A percentile compares a stretch with the other conserved stretches of the same genome.
These are phyloP conservation scores for Slavum lentiscoides DNA, from an alignment of 2,888 invertebrate species.

Conservation along the genomic window DNA sequence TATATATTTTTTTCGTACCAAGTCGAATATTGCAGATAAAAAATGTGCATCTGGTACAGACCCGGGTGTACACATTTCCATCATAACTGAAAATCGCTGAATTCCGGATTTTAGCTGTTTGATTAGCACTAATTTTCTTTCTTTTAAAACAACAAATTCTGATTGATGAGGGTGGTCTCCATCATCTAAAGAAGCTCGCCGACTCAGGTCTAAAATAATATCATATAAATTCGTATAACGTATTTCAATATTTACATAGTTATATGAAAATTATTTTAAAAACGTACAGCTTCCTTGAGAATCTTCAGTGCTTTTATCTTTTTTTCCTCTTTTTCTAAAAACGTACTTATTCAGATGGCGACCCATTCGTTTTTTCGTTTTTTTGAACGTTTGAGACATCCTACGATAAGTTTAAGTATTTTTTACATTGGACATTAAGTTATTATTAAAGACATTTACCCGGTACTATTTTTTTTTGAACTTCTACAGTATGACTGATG, in stretches of 20 bases:
- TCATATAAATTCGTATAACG: background rate
- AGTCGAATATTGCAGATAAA: conserved; percentile 88
- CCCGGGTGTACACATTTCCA: conserved; percentile 95
- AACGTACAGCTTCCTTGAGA: conserved; percentile 74
- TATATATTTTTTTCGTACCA: conserved; percentile 67
- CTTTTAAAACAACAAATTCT: conserved; percentile 85
- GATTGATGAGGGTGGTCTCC: conserved; percentile 80
- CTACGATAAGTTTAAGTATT: conserved; percentile 58
- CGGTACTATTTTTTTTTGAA: conserved; percentile 57
- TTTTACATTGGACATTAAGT: background rate
- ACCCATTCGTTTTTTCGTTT: conserved; percentile 86
- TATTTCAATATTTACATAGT: background rate
- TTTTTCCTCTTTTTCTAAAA: conserved; percentile 81
- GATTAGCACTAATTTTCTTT: conserved; percentile 80
- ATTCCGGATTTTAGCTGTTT: conserved; percentile 84
- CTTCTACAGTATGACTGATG: conserved; percentile 60
- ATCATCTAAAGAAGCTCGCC: conserved; percentile 81
- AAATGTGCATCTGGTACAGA: conserved; percentile 94
- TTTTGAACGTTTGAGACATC: conserved; percentile 70
- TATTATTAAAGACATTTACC: conserved; percentile 55
- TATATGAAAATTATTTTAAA: background rate
- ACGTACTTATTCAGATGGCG: conserved; percentile 82
- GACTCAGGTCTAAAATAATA: conserved; percentile 67
- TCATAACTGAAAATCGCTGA: conserved; percentile 83
- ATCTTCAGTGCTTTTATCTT: conserved; percentile 86